Evolutionary conservation across 1,140 invertebrate species (phyloP), one percentile per base, ranked within the genome.

Genomic region (Zaprionus ghesquierei): DNA sequence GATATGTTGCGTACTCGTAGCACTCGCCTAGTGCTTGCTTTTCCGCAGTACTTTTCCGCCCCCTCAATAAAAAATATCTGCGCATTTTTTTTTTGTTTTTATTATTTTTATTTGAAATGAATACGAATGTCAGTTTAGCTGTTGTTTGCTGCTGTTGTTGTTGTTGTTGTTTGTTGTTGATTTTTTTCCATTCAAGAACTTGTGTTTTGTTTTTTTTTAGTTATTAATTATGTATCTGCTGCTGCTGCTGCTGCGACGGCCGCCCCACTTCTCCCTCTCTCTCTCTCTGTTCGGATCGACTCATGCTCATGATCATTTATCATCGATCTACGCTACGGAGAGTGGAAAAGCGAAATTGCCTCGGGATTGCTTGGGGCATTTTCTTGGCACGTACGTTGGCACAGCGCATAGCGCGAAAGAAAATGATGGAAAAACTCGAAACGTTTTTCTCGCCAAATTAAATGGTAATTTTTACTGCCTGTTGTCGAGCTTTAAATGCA

Each of bases 21-120:
- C 10, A 13, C 33, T n/a, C 12, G 13, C 33, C 33, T n/a, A 13
- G 13, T 35, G 31, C 31, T 13, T 13, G 3, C 2, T 9, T 10
- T 33, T 33, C 12, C 27, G n/a, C 35, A 41, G 35, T 41, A 41
- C n/a, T 15, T 25, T 62, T 62, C 59, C 58, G 20, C 3, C 2
- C 6, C 27, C 9, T 58, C 51, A 81, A 71, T 77, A 59, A 80
- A n/a, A 58, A 73, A 69, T 73, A 53, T 54, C 22, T 54, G 44
- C 35, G 51, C 51, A 64, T 65, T 84, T 64, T 75, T 46, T 64
- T 73, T 73, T 68, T 65, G 25, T 70, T 75, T 77, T 86, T 54
- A 81, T 76, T 80, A 87, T 75, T 89, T 89, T 89, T 89, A 89
- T 89, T 89, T 89, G 84, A 89, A 89, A 89, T 89, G 85, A 89